Base-by-base conservation (phyloP, 2,113 vertebrate genomes). In the Hystrix cristata region DNA sequence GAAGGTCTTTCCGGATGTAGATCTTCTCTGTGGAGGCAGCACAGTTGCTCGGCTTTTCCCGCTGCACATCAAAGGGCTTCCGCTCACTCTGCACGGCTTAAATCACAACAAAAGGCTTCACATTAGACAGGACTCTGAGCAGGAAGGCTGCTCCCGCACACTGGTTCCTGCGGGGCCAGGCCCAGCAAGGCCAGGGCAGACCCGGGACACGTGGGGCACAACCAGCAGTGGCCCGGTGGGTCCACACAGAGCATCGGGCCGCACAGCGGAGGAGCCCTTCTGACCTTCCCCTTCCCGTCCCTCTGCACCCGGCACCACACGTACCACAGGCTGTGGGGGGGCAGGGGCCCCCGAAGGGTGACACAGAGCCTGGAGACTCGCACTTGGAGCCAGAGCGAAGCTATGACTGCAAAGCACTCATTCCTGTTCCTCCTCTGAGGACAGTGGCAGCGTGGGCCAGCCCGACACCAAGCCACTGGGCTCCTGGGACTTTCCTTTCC, bases 1-100 rank as follows among this genome's bases (percentile, higher is more conserved):
- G 98, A 31, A 99, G 98, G 97, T 99, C 99, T 97, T 99, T 99
- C 51, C 99, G 99, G 97, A 99, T 99, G 95, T 99, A 99, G 98
- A 99, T 99, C 97, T 99, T 99, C 93, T 99, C 99, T 38, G 99
- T 99, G 78, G 99, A 99, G 95, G 99, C 99, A 88, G 99, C 99
- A 90, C 99, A 99, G 98, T 99, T 99, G 87, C 99, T 98, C 82
- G 99, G 99, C 95, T 99, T 99, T 97, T 99, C 99, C 98, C 99
- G 99, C 1, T 99, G 99, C 60, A 99, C 98, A 87, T 99, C 99
- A 65, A 99, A 99, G 43, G 99, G 99, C 95, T 99, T 99, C 97
- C 99, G 99, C 98, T 99, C 99, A 98, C 99, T 99, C 97, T 99
- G 99, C 94, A 99, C 99, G 97, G 99, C 99, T 99, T 97, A 91